phyloP scores from a whole-genome alignment of 2,888 invertebrate species.

The Meiosimyza platycephala region DNA sequence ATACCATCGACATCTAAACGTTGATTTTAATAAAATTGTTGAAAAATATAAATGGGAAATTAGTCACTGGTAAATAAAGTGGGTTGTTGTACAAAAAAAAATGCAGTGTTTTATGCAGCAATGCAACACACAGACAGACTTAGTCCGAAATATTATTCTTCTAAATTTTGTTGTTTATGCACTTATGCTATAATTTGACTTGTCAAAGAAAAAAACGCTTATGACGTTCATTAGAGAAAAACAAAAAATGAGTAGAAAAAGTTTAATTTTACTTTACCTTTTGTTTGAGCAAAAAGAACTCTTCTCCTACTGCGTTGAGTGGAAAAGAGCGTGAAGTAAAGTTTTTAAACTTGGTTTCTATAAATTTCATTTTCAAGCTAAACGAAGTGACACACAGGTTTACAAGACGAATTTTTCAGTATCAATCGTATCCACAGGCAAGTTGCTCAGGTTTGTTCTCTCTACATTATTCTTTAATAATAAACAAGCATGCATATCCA shows the following conservation, averaged over 20 bases:
- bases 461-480: background rate
- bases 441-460: slow-evolving; percentile 2
- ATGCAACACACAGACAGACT: slow-evolving; percentile 33
- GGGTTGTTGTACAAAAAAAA: slow-evolving; percentile 39
- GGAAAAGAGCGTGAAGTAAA: slow-evolving; percentile 44
- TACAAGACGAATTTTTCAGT: slow-evolving; percentile 14
- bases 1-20: slow-evolving; percentile 93
- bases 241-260: slow-evolving; percentile 30
- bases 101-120: slow-evolving; percentile 40
- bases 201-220: slow-evolving; percentile 1
- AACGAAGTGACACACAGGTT: slow-evolving; percentile 22
- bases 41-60: slow-evolving; percentile 36
- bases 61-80: slow-evolving; percentile 40
- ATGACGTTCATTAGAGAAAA: slow-evolving; percentile 30
- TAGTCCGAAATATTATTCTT: slow-evolving; percentile 3
- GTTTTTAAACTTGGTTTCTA: slow-evolving; percentile 35
- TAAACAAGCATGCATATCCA: slow-evolving; percentile 48
- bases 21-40: slow-evolving; percentile 35
- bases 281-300: slow-evolving; percentile 32
- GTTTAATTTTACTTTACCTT: slow-evolving; percentile 44
- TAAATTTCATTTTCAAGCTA: slow-evolving; percentile 6
- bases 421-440: slow-evolving; percentile 30
- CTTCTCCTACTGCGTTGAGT: slow-evolving; percentile 39
- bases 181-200: background rate
- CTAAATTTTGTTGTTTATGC: slow-evolving; percentile 11